Conservation (phyloP, 1,140 invertebrate species). For the Maconellicoccus hirsutus region DNA sequence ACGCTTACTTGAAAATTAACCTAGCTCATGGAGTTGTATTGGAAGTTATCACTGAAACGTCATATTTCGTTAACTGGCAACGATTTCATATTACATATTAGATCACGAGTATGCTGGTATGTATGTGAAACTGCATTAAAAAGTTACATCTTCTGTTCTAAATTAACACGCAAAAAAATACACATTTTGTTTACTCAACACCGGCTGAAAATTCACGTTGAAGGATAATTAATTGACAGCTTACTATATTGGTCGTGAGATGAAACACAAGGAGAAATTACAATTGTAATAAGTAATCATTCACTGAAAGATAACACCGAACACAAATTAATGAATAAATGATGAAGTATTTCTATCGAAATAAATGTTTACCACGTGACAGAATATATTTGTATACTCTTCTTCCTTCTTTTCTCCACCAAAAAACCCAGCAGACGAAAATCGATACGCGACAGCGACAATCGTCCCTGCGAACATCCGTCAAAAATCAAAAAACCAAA, state of each 20-base stretch:
- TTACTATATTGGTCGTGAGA: background rate
- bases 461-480: no score
- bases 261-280: background rate
- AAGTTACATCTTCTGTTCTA: background rate
- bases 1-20: no score
- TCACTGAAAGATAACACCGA: background rate
- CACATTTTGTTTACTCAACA: background rate
- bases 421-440: background rate
- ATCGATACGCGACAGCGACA: background rate
- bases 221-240: background rate
- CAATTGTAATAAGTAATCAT: background rate
- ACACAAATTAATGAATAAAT: background rate
- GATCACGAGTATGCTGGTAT: background rate
- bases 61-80: background rate
- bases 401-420: background rate
- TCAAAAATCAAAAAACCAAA: no score
- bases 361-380: conserved; percentile 1
- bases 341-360: background rate
- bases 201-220: background rate
- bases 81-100: background rate
- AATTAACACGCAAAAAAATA: background rate
- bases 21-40: background rate
- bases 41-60: background rate
- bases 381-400: background rate
- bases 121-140: background rate